A percentile compares a stretch with the other conserved stretches of the same genome.
These are phyloP conservation scores for Meteorus cinctellus DNA, from an alignment of 2,888 invertebrate species.

Conservation along the genomic window DNA sequence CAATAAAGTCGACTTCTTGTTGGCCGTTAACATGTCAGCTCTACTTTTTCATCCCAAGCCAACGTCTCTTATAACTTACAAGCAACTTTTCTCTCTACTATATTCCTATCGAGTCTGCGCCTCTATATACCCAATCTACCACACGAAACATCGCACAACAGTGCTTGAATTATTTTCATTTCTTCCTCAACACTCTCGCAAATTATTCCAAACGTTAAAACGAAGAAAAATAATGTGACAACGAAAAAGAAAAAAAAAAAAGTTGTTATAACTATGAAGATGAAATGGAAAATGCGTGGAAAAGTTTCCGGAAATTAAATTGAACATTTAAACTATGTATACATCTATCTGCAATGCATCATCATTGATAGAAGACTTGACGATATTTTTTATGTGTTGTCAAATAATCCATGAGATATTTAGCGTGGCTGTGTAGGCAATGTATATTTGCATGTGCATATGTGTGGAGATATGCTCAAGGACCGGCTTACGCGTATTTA, in stretches of 20 bases:
- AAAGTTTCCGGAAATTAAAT: not conserved
- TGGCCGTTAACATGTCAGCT: slow-evolving; percentile 70
- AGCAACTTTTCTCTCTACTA: slow-evolving; percentile 18
- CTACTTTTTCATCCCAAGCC: slow-evolving; percentile 66
- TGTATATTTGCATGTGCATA: not conserved
- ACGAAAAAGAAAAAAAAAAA: not conserved
- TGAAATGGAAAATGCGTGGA: not conserved
- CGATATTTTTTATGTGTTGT: not conserved
- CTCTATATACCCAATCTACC: slow-evolving; percentile 44
- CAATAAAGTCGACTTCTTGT: slow-evolving; percentile 71
- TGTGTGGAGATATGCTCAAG: not conserved
- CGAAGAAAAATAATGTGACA: not conserved
- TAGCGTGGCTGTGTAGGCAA: not conserved
- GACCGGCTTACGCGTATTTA: slow-evolving; percentile 27
- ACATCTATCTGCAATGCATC: not conserved
- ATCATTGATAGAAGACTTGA: not conserved
- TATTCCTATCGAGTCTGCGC: not conserved
- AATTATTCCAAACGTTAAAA: slow-evolving; percentile 3
- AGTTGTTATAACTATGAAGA: not conserved
- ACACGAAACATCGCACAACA: not conserved
- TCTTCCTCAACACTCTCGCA: slow-evolving; percentile 11
- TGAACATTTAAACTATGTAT: not conserved
- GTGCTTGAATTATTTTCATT: slow-evolving; percentile 15
- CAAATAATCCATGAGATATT: not conserved
- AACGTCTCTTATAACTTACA: slow-evolving; percentile 42